phyloP scores from a whole-genome alignment of 2,888 invertebrate genomes.

The Dione juno region DNA sequence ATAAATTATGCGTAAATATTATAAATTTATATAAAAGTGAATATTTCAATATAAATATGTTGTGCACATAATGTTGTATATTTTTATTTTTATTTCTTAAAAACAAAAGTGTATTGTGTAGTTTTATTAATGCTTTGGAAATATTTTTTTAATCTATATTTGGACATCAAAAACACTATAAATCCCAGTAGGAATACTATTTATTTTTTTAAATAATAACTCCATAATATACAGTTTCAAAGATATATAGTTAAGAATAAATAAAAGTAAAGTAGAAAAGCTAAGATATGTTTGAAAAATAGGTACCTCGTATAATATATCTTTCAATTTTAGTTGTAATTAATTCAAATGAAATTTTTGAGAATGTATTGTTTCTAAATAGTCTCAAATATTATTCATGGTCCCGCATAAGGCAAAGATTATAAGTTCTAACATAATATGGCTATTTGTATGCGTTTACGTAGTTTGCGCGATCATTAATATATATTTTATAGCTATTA shows the following conservation, averaged over 20 bases:
- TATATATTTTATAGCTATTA: not conserved
- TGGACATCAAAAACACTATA: not conserved
- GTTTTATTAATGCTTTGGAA: not conserved
- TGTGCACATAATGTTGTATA: not conserved
- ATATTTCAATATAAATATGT: slow-evolving; percentile 3
- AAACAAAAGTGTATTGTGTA: not conserved
- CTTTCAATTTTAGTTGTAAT: not conserved
- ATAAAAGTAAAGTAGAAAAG: not conserved
- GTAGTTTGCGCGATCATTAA: not conserved
- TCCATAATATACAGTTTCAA: not conserved
- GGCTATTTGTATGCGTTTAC: not conserved
- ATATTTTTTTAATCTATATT: not conserved
- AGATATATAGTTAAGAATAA: not conserved
- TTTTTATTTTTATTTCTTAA: not conserved
- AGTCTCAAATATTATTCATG: not conserved
- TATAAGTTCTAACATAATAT: not conserved
- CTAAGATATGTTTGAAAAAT: not conserved
- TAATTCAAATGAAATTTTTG: not conserved
- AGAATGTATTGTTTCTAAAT: not conserved
- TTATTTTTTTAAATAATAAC: not conserved
- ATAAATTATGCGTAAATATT: slow-evolving; percentile 17
- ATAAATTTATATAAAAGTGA: slow-evolving; percentile 8
- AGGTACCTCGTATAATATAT: not conserved
- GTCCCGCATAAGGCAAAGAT: not conserved
- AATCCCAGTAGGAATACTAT: not conserved